Percentiles rank a stretch among this genome's conserved stretches.
phyloP scores from a whole-genome alignment of 2,113 vertebrate species.

The Notothenia rossii region DNA sequence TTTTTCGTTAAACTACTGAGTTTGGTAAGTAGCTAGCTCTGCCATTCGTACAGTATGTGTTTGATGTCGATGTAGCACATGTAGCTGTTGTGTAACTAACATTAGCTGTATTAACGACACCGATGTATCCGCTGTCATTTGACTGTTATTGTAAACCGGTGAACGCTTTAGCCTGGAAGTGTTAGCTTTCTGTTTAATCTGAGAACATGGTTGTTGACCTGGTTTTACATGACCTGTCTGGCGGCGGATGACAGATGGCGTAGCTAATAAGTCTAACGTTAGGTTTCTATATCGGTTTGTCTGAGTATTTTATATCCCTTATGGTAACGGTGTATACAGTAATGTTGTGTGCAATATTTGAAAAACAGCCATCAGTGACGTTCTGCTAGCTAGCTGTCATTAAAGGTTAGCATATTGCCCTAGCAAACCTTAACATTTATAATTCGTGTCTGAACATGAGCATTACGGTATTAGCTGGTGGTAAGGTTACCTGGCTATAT shows the following conservation, averaged over 20 bases:
- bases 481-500: too few relatives aligned
- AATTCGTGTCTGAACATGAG: not conserved
- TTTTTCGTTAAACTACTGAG: constrained; percentile 16
- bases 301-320: not conserved
- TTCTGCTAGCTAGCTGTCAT: not conserved
- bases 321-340: not conserved
- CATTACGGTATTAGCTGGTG: too few relatives aligned
- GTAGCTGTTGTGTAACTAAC: not conserved
- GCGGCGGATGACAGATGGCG: constrained; percentile 9
- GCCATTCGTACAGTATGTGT: not conserved
- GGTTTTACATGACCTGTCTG: constrained; percentile 44
- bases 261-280: not conserved
- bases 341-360: not conserved
- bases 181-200: constrained; percentile 29
- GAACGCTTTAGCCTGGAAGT: constrained; percentile 9
- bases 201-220: constrained; percentile 43
- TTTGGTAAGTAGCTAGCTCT: constrained; percentile 49
- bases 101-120: not conserved
- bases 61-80: not conserved
- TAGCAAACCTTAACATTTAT: not conserved
- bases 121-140: constrained; percentile 17
- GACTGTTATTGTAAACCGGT: constrained; percentile 2
- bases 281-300: not conserved
- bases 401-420: not conserved
- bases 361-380: not conserved